A percentile compares a stretch with the other conserved stretches of the same genome.
Evolutionary conservation across 2,113 vertebrate genomes (phyloP).

Genomic region (Nycticebus coucang): DNA sequence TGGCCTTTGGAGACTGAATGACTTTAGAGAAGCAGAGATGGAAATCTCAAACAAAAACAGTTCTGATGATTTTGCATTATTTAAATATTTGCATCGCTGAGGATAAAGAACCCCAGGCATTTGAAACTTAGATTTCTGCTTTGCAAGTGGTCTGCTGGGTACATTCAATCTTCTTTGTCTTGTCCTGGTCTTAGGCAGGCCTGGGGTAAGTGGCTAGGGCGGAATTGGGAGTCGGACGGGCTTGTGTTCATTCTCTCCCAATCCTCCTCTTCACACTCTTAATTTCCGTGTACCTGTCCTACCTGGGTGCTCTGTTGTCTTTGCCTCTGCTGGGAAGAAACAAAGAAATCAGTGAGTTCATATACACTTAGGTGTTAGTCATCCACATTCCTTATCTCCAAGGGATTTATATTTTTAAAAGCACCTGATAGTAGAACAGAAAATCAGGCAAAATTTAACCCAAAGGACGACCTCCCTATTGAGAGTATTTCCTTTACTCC

Average conservation of each 20-base stretch:
- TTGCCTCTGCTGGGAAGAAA: neutral
- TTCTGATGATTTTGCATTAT: conserved; percentile 18
- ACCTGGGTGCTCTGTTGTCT: no score
- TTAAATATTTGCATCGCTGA: neutral
- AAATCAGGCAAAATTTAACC: neutral
- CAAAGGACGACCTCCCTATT: neutral
- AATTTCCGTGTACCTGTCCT: neutral
- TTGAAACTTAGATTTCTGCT: neutral
- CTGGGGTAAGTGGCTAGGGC: neutral
- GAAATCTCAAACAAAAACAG: conserved; percentile 34
- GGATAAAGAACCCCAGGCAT: neutral
- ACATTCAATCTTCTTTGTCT: neutral
- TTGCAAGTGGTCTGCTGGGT: neutral
- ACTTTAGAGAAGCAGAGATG: neutral
- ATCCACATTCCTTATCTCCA: neutral
- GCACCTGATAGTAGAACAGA: neutral
- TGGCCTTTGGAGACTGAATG: neutral
- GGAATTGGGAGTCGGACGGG: neutral
- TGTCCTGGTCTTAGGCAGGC: neutral
- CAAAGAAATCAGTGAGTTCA: neutral
- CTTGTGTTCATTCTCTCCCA: neutral
- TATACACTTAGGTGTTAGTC: neutral
- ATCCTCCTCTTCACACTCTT: neutral
- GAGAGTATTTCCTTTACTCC: neutral
- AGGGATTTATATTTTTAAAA: conserved; percentile 35